A percentile compares a stretch with the other conserved stretches of the same genome.
phyloP scores from a whole-genome alignment of 2,113 vertebrate genomes.

The Ctenomys sociabilis region DNA sequence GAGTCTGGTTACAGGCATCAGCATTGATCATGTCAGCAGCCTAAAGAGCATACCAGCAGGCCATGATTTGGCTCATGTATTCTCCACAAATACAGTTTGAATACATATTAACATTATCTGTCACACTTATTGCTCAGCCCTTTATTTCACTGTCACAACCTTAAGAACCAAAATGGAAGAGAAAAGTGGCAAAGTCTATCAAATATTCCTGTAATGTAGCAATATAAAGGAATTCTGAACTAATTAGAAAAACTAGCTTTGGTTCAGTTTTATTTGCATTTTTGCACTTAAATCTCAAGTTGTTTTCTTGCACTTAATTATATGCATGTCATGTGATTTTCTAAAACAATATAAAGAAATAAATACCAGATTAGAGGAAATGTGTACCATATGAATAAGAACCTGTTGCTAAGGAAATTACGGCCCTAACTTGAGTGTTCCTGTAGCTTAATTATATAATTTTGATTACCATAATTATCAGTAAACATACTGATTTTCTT shows the following conservation, averaged over 20 bases:
- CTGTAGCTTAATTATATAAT: not conserved
- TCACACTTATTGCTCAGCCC: constrained; percentile 7
- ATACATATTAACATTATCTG: constrained; percentile 47
- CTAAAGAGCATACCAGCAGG: constrained; percentile 46
- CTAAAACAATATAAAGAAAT: constrained; percentile 31
- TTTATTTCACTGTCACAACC: constrained; percentile 2
- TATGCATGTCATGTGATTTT: not conserved
- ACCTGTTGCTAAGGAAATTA: constrained; percentile 16
- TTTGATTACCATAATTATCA: not conserved
- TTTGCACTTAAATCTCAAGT: not conserved
- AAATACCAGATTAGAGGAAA: not conserved
- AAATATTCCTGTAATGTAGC: not conserved
- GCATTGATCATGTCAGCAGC: constrained; percentile 15
- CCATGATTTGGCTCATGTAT: constrained; percentile 8
- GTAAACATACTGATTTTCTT: not conserved
- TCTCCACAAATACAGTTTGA: constrained; percentile 40
- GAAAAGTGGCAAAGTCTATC: not conserved
- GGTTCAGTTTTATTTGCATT: not conserved
- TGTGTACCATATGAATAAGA: not conserved
- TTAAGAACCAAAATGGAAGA: not conserved
- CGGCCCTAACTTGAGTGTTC: not conserved
- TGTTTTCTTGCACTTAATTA: constrained; percentile 34
- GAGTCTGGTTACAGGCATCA: constrained; percentile 1
- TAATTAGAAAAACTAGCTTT: constrained; percentile 25
- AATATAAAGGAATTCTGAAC: constrained; percentile 14